phyloP scores from a whole-genome alignment of 64 coral and sea anemone genomes.

The Stichodactyla helianthus region DNA sequence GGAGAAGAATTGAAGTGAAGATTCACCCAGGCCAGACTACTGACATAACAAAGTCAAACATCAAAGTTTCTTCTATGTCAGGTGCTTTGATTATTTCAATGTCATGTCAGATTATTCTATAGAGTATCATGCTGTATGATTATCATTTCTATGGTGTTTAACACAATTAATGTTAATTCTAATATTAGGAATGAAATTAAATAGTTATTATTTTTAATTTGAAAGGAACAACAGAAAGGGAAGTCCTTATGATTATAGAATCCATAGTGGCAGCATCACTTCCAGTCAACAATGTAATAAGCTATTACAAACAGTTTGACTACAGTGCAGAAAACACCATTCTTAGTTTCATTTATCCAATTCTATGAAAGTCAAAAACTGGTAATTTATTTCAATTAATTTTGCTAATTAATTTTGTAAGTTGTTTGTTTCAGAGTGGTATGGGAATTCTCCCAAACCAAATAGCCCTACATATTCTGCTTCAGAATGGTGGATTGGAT shows the following conservation, averaged over 20 bases:
- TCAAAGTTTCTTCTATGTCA: too few relatives aligned
- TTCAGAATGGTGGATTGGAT: too few relatives aligned
- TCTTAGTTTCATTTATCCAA: neutral
- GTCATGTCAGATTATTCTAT: too few relatives aligned
- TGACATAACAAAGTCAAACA: constrained; percentile 3
- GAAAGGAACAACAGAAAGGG: constrained; percentile 15
- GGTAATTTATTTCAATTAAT: constrained; percentile 10
- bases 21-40: constrained; percentile 6
- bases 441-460: too few relatives aligned
- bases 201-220: neutral
- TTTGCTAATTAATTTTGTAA: neutral
- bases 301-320: constrained; percentile 13
- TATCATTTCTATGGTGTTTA: too few relatives aligned
- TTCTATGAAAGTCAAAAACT: constrained; percentile 18
- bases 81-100: too few relatives aligned
- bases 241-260: neutral
- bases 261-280: constrained; percentile 12
- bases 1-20: neutral
- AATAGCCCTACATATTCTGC: too few relatives aligned
- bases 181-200: neutral
- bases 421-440: too few relatives aligned
- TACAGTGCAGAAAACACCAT: neutral
- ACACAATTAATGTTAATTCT: too few relatives aligned
- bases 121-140: too few relatives aligned
- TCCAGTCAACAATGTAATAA: neutral